Conservation (phyloP, 2,888 invertebrate species). For the Hofmannophila pseudospretella region DNA sequence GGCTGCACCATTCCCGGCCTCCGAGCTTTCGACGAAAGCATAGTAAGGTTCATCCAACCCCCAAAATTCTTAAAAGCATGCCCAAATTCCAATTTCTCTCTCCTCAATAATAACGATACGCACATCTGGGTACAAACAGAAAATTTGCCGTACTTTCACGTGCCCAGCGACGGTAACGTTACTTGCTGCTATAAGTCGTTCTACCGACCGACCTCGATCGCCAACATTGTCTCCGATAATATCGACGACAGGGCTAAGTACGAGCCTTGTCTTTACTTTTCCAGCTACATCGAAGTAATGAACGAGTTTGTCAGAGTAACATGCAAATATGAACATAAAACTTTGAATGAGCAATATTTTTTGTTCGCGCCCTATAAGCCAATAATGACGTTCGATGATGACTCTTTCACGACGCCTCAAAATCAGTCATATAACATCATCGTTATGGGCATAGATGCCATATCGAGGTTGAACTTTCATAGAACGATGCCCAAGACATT, state of each 20-base stretch:
- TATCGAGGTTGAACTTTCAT: constrained; percentile 90
- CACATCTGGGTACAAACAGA: constrained; percentile 75
- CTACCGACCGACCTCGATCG: constrained; percentile 67
- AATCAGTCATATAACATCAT: constrained; percentile 81
- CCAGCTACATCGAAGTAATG: constrained; percentile 51
- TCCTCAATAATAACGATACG: constrained; percentile 78
- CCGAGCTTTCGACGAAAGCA: constrained; percentile 77
- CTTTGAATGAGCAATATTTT: constrained; percentile 83
- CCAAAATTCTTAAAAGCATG: constrained; percentile 73
- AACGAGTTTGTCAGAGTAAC: constrained; percentile 84
- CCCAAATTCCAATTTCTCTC: constrained; percentile 61
- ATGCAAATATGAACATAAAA: constrained; percentile 70
- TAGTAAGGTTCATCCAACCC: constrained; percentile 71
- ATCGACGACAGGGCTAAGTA: constrained; percentile 70
- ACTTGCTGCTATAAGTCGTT: constrained; percentile 81
- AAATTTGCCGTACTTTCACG: constrained; percentile 66
- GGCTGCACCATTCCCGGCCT: constrained; percentile 84
- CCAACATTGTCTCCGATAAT: constrained; percentile 56
- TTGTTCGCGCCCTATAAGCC: constrained; percentile 77
- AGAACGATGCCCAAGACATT: constrained; percentile 89
- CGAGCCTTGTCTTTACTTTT: constrained; percentile 69
- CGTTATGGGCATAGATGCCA: constrained; percentile 89
- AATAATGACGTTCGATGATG: constrained; percentile 24
- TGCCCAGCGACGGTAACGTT: constrained; percentile 56
- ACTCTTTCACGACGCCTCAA: constrained; percentile 22